Percentiles rank a stretch among this genome's conserved stretches.
Evolutionary conservation across 2,888 invertebrate genomes (phyloP).

Genomic region (Megaustenia siamemsis): DNA sequence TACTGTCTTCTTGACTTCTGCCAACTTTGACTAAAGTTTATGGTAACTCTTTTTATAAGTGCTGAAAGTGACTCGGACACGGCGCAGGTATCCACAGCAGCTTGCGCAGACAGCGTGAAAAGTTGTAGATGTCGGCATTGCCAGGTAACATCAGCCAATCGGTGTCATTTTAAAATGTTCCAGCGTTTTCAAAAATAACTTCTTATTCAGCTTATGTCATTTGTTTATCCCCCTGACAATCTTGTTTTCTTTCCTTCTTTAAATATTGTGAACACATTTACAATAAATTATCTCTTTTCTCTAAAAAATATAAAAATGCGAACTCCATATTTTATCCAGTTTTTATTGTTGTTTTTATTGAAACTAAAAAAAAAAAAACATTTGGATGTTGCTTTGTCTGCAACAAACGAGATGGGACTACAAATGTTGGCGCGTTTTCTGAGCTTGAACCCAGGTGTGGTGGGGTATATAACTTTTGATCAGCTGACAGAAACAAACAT

Average conservation of each 20-base stretch:
- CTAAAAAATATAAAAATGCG: too few species aligned
- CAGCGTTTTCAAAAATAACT: too few species aligned
- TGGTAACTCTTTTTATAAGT: background rate
- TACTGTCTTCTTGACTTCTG: background rate
- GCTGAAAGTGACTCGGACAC: background rate
- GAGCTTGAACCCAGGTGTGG: background rate
- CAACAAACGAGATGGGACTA: background rate
- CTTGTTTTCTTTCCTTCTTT: too few species aligned
- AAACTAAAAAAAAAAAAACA: too few species aligned
- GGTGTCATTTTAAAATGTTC: too few species aligned
- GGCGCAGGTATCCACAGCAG: conserved; percentile 20
- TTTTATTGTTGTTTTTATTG: too few species aligned
- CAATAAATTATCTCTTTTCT: too few species aligned
- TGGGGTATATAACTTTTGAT: background rate
- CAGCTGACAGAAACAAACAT: background rate
- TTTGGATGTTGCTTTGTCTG: conserved; percentile 8
- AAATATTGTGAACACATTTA: too few species aligned
- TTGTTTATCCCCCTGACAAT: too few species aligned
- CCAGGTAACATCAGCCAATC: background rate
- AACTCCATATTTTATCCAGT: too few species aligned
- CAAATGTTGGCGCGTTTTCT: conserved; percentile 2
- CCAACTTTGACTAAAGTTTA: background rate
- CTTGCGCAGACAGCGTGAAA: conserved; percentile 24
- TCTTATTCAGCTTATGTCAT: too few species aligned
- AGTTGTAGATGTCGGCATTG: background rate